Evolutionary conservation across 35 echinoderm and acorn worm genomes (phyloP), one percentile per base, ranked within the genome.

Genomic region (Heliocidaris erythrogramma): DNA sequence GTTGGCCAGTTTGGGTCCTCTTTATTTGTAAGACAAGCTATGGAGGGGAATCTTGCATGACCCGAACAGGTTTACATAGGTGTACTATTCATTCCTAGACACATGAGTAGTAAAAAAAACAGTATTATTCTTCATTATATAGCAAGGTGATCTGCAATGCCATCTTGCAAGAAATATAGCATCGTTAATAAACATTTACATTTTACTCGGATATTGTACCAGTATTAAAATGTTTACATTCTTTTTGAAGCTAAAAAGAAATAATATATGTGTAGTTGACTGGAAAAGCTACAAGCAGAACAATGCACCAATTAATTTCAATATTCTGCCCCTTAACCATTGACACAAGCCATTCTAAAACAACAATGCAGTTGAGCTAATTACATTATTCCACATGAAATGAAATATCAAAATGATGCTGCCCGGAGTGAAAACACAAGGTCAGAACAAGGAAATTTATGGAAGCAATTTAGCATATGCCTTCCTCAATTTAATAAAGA

Each of bases 401-500:
- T 78, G 27, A n/a, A 78, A 78, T 78, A 78, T 27, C 18, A n/a
- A 78, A 78, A 78, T 78, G 65, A 78, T 78, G 21, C 27, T 78
- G 65, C 27, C 18, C 21, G 18, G 8, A 78, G 27, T 78, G 27
- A 78, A 78, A 78, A 21, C 27, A n/a, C 18, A 27, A 24, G 27
- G 65, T 78, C 65, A 78, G 7, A 78, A 78, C 65, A 78, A 78
- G 65, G 65, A 78, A 78, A 78, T n/a, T 27, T 78, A 78, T 78
- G 65, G 65, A 78, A 78, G 65, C 65, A 78, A 78, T 78, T 78
- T 78, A 7, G 27, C 65, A 18, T 27, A 78, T 78, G 65, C 27
- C 65, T 78, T 78, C 65, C 65, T 78, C 18, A 78, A 78, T 78
- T 78, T 78, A 78, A 78, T 78, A 78, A 78, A 78, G 14, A 78